Conservation (phyloP, 2,888 invertebrate species). For the Julus scanicus region DNA sequence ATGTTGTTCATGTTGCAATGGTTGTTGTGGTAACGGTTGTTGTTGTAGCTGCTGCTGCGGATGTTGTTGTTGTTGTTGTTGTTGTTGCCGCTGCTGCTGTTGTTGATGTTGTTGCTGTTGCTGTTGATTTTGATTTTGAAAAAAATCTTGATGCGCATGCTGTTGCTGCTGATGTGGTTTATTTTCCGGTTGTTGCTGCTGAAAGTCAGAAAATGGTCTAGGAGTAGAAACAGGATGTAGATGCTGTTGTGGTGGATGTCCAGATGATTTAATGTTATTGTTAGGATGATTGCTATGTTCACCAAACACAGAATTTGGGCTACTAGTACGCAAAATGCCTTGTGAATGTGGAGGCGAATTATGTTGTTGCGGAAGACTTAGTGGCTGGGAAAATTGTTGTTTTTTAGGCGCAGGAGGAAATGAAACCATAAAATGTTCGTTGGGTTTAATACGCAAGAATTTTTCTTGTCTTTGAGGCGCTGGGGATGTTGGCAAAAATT, state of each 20-base stretch:
- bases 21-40: neutral
- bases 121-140: too few species aligned
- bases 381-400: neutral
- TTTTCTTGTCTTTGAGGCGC: neutral
- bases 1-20: neutral
- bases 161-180: neutral
- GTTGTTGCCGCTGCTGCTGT: neutral
- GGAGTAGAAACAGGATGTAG: neutral
- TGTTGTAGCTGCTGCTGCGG: neutral
- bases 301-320: neutral
- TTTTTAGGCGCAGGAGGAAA: neutral
- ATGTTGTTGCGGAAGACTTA: neutral
- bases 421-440: neutral
- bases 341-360: neutral
- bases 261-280: neutral
- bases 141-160: neutral
- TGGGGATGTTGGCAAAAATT: neutral
- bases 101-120: constrained; percentile 28
- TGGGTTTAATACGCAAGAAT: neutral
- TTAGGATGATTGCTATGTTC: neutral
- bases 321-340: neutral
- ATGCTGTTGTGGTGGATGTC: neutral
- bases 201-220: neutral
- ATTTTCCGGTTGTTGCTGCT: neutral
- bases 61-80: neutral